Conservation (phyloP, 1,140 invertebrate genomes). For the Bombus consobrinus region DNA sequence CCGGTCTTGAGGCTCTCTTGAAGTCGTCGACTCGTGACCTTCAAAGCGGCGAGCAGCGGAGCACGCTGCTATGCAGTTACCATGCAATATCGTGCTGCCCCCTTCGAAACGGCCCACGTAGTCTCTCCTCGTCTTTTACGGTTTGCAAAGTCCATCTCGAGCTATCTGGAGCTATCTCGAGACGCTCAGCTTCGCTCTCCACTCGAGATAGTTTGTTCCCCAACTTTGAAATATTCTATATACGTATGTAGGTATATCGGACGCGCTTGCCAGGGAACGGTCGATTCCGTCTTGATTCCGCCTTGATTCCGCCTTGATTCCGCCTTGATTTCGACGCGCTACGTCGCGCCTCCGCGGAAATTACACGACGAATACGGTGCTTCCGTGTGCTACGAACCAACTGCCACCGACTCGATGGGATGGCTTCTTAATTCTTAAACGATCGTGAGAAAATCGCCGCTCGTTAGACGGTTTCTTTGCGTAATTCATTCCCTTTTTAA, state of each 20-base stretch:
- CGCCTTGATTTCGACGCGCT: neutral
- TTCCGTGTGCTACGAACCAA: neutral
- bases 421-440: neutral
- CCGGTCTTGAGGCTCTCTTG: constrained; percentile 75
- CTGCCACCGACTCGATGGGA: neutral
- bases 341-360: constrained; percentile 16
- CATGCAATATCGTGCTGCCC: constrained; percentile 71
- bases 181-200: neutral
- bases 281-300: constrained; percentile 26
- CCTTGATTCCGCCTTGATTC: no score
- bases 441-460: neutral
- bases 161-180: constrained; percentile 27
- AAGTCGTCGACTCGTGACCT: constrained; percentile 82
- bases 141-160: constrained; percentile 18
- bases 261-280: neutral
- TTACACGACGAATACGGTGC: constrained; percentile 17
- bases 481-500: neutral
- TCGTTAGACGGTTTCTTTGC: neutral
- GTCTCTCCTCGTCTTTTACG: constrained; percentile 46
- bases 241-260: constrained; percentile 4
- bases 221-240: neutral
- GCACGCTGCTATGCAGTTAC: constrained; percentile 70
- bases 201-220: neutral
- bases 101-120: constrained; percentile 52
- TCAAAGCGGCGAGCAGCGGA: constrained; percentile 76